Conservation (phyloP, 2,113 vertebrate genomes). For the Setophaga kirtlandii region DNA sequence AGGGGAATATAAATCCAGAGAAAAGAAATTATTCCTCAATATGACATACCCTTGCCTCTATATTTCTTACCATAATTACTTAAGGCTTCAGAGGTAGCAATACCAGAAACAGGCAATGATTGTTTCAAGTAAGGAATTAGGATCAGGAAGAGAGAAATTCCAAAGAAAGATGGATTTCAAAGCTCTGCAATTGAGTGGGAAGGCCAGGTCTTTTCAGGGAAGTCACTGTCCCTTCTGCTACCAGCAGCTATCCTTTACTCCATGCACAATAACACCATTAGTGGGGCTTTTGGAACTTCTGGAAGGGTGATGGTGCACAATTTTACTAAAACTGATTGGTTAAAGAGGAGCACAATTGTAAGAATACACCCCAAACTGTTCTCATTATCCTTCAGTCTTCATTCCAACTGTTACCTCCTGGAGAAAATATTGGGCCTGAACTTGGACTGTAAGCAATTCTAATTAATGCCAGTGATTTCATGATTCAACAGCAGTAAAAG, state of each 20-base stretch:
- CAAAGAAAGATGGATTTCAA: background rate
- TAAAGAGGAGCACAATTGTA: background rate
- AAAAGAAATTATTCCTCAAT: background rate
- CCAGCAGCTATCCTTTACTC: background rate
- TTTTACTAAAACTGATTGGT: background rate
- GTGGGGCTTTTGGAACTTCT: background rate
- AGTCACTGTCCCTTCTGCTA: background rate
- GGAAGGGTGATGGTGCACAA: background rate
- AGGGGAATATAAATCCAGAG: background rate
- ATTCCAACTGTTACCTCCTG: background rate
- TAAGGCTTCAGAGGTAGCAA: background rate
- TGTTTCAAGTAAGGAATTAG: background rate
- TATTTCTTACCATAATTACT: background rate
- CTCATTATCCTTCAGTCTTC: background rate
- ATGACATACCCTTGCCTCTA: background rate
- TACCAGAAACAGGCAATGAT: background rate
- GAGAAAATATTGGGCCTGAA: background rate
- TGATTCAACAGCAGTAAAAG: background rate
- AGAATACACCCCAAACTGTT: background rate
- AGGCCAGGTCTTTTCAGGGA: background rate
- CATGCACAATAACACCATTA: accelerated
- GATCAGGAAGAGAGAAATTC: background rate
- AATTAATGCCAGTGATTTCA: background rate
- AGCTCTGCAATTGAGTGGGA: background rate
- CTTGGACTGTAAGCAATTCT: background rate